Evolutionary conservation across 2,888 invertebrate species (phyloP), one percentile per base, ranked within the genome.

Genomic region (Epistrophella euchroma): DNA sequence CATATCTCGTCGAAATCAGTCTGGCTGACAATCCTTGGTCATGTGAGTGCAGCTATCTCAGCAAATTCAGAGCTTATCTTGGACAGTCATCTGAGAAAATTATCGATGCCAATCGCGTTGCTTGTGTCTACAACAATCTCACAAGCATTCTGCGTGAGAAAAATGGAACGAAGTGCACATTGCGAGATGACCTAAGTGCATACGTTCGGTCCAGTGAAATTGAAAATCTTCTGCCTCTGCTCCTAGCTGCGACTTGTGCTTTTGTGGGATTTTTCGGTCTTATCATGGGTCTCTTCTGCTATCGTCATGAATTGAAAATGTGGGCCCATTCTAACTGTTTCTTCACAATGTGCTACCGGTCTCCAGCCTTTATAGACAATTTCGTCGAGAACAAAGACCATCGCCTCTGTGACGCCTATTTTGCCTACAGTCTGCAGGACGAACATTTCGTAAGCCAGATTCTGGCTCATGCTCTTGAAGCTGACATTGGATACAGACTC

Each of bases 381-480:
- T 88, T 82, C 47, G 91, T 90, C 1, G 91, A 91, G 25, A 90
- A 90, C 68, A 83, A 91, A 72, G 96, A 97, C 90, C 95, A 95
- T 91, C 95, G 97, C 89, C 94, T 97, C 62, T 90, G 91, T 45
- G 99, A 99, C 93, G 98, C 98, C 73, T 99, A 98, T 93, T 96
- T 99, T 88, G 97, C 97, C 90, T 99, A 99, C 93, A 97, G 97
- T 91, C 96, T 97, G 83, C 97, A 97, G 92, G 98, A 98, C 92
- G 97, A 98, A 91, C 95, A 96, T 66, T 98, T 98, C 92, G 97
- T 98, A 47, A 96, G 96, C 89, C 96, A 98, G 92, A 96, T 97
- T 90, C 93, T 98, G 90, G 97, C 97, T 71, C 96, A 97, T 22
- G 97, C 97, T 71, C 94, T 98, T 88, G 98, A 98, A 93, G 95